Evolutionary conservation across 2,797 vertebrate species (phyloP).

Genomic region (Clarias platycephalus): DNA sequence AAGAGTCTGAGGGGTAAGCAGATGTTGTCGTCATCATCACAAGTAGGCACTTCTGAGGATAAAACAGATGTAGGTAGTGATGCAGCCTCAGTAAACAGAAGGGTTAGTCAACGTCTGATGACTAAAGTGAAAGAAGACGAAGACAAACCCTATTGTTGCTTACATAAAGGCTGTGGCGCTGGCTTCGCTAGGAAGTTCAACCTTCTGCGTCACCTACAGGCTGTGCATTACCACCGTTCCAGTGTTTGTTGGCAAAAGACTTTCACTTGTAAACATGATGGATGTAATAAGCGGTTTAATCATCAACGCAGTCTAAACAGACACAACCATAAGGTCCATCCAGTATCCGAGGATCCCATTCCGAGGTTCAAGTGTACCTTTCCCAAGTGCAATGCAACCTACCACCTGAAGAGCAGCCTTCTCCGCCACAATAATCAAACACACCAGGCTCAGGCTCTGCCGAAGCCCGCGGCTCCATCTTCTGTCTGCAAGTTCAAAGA

Average conservation of each 20-base stretch:
- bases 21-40: conserved; percentile 58
- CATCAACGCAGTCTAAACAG: conserved; percentile 77
- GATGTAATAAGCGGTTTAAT: conserved; percentile 80
- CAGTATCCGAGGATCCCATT: conserved; percentile 71
- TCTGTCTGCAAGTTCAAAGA: conserved; percentile 84
- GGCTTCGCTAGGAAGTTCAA: conserved; percentile 90
- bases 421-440: conserved; percentile 80
- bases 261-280: conserved; percentile 80
- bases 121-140: conserved; percentile 91
- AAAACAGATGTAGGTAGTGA: conserved; percentile 39
- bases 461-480: conserved; percentile 58
- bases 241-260: conserved; percentile 89
- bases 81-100: conserved; percentile 72
- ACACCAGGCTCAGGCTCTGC: conserved; percentile 69
- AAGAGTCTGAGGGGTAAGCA: conserved; percentile 56
- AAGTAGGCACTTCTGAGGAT: conserved; percentile 62
- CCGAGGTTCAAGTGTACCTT: conserved; percentile 85
- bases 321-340: conserved; percentile 77
- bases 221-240: conserved; percentile 91
- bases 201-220: conserved; percentile 89
- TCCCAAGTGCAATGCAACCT: conserved; percentile 83
- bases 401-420: conserved; percentile 89
- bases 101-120: conserved; percentile 86
- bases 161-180: conserved; percentile 89
- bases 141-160: conserved; percentile 94